Evolutionary conservation across 2,888 invertebrate genomes (phyloP).

Genomic region (Meta bourneti): DNA sequence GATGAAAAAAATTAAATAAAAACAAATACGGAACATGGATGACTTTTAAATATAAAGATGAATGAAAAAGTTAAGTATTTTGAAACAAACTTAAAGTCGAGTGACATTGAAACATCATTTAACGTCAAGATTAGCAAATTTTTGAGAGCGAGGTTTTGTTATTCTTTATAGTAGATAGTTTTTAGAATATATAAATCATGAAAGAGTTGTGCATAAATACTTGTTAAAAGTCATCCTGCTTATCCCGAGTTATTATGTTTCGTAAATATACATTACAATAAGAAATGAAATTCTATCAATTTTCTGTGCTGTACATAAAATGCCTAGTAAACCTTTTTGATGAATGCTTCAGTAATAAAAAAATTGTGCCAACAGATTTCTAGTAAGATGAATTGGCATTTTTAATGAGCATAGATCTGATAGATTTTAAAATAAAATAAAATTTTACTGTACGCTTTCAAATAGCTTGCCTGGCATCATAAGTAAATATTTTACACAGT

Average conservation of each 20-base stretch:
- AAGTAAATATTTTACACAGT: neutral
- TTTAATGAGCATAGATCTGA: neutral
- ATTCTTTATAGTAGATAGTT: neutral
- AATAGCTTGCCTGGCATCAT: neutral
- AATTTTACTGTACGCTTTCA: neutral
- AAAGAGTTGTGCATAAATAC: neutral
- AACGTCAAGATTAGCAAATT: too few relatives aligned
- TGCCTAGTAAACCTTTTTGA: neutral
- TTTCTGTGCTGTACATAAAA: conserved; percentile 2
- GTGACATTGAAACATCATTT: too few relatives aligned
- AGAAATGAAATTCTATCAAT: neutral
- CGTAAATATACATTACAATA: neutral
- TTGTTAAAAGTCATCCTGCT: too few relatives aligned
- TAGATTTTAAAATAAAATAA: neutral
- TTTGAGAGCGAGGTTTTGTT: too few relatives aligned
- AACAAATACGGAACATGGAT: conserved; percentile 16
- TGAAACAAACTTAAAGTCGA: neutral
- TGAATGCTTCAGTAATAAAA: conserved; percentile 1
- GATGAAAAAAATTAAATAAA: conserved; percentile 38
- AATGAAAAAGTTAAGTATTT: conserved; percentile 38
- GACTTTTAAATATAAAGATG: conserved; percentile 23
- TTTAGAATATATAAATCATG: neutral
- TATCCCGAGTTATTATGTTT: too few relatives aligned
- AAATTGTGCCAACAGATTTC: conserved; percentile 1
- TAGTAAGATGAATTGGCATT: neutral